A percentile compares a stretch with the other conserved stretches of the same genome.
Evolutionary conservation across 2,113 vertebrate species (phyloP).

Genomic region (Phocoena sinus): DNA sequence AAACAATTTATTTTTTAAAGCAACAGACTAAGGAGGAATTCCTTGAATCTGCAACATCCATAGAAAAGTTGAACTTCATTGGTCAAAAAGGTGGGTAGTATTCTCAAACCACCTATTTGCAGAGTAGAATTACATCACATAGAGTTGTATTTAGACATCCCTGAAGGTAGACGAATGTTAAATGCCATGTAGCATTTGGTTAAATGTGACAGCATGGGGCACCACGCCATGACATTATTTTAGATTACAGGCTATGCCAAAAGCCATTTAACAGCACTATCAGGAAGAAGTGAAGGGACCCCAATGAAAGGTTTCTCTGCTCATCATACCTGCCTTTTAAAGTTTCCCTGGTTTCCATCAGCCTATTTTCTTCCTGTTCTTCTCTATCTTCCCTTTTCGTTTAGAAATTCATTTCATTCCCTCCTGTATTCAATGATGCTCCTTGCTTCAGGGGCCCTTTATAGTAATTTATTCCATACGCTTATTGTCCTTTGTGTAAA

Average conservation of each 20-base stretch:
- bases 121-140: constrained; percentile 1
- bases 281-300: constrained; percentile 36
- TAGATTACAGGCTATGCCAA: constrained; percentile 53
- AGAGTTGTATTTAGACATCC: constrained; percentile 44
- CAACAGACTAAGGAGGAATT: constrained; percentile 28
- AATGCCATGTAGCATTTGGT: constrained; percentile 70
- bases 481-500: constrained; percentile 79
- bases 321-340: constrained; percentile 53
- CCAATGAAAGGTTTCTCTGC: constrained; percentile 29
- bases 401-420: constrained; percentile 80
- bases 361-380: constrained; percentile 56
- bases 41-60: background rate
- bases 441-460: constrained; percentile 80
- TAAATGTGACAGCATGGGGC: constrained; percentile 55
- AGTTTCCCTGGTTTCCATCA: constrained; percentile 72
- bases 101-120: constrained; percentile 27
- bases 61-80: constrained; percentile 9
- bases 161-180: constrained; percentile 47
- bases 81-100: constrained; percentile 25
- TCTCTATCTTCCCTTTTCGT: constrained; percentile 74
- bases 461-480: constrained; percentile 82
- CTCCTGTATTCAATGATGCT: constrained; percentile 78
- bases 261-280: constrained; percentile 44
- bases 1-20: constrained; percentile 60
- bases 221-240: constrained; percentile 40